Evolutionary conservation across 1,140 invertebrate species (phyloP).

Genomic region (Daktulosphaira vitifoliae): DNA sequence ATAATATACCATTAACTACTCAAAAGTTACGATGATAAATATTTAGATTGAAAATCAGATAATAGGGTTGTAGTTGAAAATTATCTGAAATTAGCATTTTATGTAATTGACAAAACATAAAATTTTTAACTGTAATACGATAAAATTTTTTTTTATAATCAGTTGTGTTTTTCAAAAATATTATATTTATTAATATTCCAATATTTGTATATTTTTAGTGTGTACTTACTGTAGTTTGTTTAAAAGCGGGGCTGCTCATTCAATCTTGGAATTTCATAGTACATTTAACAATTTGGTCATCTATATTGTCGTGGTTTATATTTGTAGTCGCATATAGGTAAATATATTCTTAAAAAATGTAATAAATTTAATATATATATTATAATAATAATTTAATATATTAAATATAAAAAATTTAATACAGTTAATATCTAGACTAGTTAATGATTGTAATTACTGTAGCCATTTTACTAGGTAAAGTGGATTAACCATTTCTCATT

Average conservation of each 20-base stretch:
- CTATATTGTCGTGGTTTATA: conserved; percentile 86
- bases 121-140: no score
- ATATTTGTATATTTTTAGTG: not conserved
- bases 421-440: not conserved
- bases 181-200: no score
- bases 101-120: no score
- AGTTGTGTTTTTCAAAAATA: no score
- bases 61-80: no score
- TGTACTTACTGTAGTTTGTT: conserved; percentile 1
- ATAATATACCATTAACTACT: no score
- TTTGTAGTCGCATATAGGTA: conserved; percentile 86
- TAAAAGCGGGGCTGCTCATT: conserved; percentile 18
- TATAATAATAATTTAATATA: not conserved
- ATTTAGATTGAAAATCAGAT: no score
- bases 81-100: no score
- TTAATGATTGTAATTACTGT: not conserved
- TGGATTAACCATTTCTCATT: not conserved
- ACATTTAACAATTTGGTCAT: conserved; percentile 92
- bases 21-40: no score
- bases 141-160: no score
- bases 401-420: not conserved
- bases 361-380: not conserved
- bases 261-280: conserved; percentile 58
- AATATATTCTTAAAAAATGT: conserved; percentile 7
- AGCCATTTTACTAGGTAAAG: not conserved